Percentiles rank a stretch among this genome's conserved stretches.
phyloP scores from a whole-genome alignment of 2,113 vertebrate genomes.

The Apodemus speciosus region DNA sequence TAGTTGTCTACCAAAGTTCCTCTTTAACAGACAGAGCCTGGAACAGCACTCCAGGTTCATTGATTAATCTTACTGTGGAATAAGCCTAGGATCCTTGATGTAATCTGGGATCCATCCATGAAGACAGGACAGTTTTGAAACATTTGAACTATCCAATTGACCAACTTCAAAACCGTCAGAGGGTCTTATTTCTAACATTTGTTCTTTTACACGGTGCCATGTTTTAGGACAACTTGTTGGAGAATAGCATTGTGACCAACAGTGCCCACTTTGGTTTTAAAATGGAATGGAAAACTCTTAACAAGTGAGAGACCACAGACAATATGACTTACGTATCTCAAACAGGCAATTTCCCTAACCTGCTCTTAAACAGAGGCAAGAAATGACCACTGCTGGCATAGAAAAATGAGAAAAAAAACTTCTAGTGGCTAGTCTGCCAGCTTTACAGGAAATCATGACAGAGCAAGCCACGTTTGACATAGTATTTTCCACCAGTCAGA shows the following conservation, averaged over 20 bases:
- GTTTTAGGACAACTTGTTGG: neutral
- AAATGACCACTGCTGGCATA: neutral
- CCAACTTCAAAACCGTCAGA: rapidly evolving
- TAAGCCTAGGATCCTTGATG: neutral
- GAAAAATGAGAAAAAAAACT: neutral
- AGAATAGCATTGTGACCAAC: neutral
- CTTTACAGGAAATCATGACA: neutral
- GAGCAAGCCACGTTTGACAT: neutral
- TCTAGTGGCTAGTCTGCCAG: neutral
- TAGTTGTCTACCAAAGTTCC: neutral
- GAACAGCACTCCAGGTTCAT: neutral
- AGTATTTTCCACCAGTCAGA: neutral
- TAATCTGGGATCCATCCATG: neutral
- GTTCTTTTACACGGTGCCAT: rapidly evolving
- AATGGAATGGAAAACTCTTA: neutral
- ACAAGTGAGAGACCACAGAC: neutral
- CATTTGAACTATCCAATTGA: rapidly evolving
- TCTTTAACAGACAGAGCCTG: neutral
- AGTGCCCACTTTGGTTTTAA: neutral
- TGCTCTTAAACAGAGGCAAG: neutral
- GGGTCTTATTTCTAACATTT: rapidly evolving
- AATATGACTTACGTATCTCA: neutral
- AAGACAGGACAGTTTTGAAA: neutral
- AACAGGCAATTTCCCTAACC: neutral
- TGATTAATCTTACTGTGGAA: neutral